Evolutionary conservation across 2,797 vertebrate species (phyloP), one percentile per base, ranked within the genome.

Genomic region (Chloroceryle amazona): DNA sequence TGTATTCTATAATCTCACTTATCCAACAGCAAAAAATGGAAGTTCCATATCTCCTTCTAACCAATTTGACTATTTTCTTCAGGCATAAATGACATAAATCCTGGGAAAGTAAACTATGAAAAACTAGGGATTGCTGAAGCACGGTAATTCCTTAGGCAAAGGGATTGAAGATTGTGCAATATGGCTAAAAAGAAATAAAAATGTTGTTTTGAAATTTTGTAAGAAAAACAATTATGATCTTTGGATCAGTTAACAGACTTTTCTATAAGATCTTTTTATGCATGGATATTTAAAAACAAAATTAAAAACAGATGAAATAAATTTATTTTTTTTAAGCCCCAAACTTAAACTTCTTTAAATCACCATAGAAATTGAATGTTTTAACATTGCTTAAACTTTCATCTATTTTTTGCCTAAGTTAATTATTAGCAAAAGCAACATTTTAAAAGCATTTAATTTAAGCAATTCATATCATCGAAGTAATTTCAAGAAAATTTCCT

Each of bases 361-460:
- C 52, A 63, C 33, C 46, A 62, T 9, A 82, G 29, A 89, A 85
- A 74, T 0, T 3, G 6, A 61, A 80, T 8, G 2, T 35, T 89
- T 79, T 92, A 47, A 71, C 33, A 67, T 49, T 0, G 0, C 51
- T 51, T 22, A 72, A 67, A 37, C 11, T 42, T 92, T 44, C 44
- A 3, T 33, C 71, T 72, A 20, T 76, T 95, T 89, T 61, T 31
- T 44, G 33, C 16, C 8, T 17, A 70, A 72, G 76, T 90, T 89
- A 96, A 96, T 93, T 71, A 94, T 91, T 93, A 86, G 46, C 63
- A 84, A 94, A 89, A 80, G 47, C 7, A 5, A 71, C 37, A 67
- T 65, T 84, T 85, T 67, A 44, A 84, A 90, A 95, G 29, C 20
- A 19, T 67, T 85, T 68, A 19, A 89, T 73, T 82, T 82, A 76